A percentile compares a stretch with the other conserved stretches of the same genome.
These are phyloP conservation scores for Hippoglossus stenolepis DNA, from an alignment of 2,113 vertebrate genomes.

Conservation along the genomic window DNA sequence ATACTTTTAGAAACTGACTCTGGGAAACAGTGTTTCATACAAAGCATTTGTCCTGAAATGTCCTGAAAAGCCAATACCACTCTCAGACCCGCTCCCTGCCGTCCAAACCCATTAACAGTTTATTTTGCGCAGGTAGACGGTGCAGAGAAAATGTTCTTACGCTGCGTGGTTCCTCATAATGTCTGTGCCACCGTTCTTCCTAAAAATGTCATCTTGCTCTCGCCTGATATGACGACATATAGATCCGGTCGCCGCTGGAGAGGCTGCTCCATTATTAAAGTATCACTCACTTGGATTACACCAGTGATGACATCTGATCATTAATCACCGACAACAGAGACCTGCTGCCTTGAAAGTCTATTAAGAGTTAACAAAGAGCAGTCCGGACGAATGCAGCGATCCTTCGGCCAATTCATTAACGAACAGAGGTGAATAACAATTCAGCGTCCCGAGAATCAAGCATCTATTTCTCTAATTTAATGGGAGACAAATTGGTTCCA, in stretches of 20 bases:
- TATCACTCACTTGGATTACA: constrained; percentile 79
- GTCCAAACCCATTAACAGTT: constrained; percentile 44
- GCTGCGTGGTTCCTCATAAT: constrained; percentile 64
- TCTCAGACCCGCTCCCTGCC: constrained; percentile 22
- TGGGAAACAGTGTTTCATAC: constrained; percentile 7
- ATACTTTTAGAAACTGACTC: neutral
- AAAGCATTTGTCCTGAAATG: constrained; percentile 52
- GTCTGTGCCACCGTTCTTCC: constrained; percentile 55
- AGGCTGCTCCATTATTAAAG: constrained; percentile 78
- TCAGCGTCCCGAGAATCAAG: constrained; percentile 35
- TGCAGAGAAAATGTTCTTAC: constrained; percentile 50
- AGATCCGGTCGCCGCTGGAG: constrained; percentile 53
- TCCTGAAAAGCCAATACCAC: constrained; percentile 38
- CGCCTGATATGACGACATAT: constrained; percentile 57
- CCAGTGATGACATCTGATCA: constrained; percentile 69
- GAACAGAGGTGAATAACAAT: constrained; percentile 62
- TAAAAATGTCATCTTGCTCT: constrained; percentile 68
- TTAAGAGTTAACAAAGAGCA: constrained; percentile 70
- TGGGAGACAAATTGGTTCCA: constrained; percentile 43
- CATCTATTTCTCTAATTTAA: constrained; percentile 59
- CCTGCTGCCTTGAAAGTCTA: constrained; percentile 58
- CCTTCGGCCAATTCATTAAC: constrained; percentile 40
- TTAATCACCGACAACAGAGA: constrained; percentile 73
- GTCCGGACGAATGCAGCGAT: constrained; percentile 52
- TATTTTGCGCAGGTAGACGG: constrained; percentile 35